Percentiles rank a stretch among this genome's conserved stretches.
phyloP scores from a whole-genome alignment of 2,113 vertebrate genomes.

The Corapipo altera region DNA sequence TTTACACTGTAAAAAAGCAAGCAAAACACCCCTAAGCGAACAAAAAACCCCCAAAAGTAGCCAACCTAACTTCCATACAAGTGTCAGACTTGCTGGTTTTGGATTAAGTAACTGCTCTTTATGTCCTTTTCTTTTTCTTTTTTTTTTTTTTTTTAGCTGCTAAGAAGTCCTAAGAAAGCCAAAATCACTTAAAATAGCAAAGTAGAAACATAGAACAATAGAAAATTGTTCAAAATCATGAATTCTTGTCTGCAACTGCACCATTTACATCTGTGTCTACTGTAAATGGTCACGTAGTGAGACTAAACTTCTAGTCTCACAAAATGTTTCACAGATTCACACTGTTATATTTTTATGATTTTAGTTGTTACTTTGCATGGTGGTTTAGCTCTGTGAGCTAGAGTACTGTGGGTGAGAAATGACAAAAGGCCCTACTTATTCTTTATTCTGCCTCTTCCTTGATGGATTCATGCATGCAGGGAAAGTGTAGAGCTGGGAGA shows the following conservation, averaged over 20 bases:
- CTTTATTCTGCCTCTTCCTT: neutral
- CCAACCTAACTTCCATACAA: neutral
- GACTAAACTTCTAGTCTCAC: neutral
- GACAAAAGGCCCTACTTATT: neutral
- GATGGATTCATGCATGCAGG: neutral
- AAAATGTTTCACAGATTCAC: neutral
- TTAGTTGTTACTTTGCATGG: neutral
- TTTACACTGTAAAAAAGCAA: neutral
- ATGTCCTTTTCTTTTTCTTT: fast-evolving
- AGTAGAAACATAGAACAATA: too few species aligned
- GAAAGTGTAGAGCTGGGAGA: neutral
- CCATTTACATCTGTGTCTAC: neutral
- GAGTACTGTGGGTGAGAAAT: neutral
- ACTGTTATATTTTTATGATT: neutral
- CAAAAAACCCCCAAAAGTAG: neutral
- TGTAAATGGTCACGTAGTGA: neutral
- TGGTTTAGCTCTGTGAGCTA: neutral
- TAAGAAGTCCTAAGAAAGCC: neutral
- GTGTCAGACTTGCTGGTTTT: neutral
- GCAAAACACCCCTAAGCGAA: too few species aligned
- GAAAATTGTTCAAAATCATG: neutral
- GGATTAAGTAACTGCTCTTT: neutral
- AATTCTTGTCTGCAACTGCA: neutral
- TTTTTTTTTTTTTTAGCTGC: too few species aligned
- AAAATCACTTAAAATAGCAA: neutral